Base-by-base conservation (phyloP, 2,888 invertebrate genomes). In the Lobophora halterata region DNA sequence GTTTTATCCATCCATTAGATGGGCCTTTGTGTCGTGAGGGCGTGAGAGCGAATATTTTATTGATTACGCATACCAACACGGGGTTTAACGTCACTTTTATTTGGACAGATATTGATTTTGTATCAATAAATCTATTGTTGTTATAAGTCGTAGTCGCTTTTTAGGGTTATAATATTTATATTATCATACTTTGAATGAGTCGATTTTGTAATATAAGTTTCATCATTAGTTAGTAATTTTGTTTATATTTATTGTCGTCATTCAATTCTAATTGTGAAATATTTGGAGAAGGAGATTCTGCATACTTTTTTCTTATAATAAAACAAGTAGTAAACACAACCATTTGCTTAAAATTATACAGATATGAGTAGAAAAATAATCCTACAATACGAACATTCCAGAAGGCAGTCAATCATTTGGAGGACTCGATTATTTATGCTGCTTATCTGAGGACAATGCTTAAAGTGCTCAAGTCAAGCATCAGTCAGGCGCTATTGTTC, bases 391-490 rank as follows among this genome's bases (percentile, higher is more conserved):
- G 63, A 65, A 61, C 64, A 64, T 65, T 66, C 58, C 56, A 53
- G 51, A 48, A 56, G 54, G 58, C 65, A 65, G 64, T 63, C 69
- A 66, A 67, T 78, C 73, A 74, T 61, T 64, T 61, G 61, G 61
- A 58, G 62, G 60, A 62, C 61, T 61, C 71, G 71, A 73, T 74
- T 77, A 78, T 77, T 74, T 75, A 75, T 73, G 63, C 68, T 61
- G 65, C 70, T 78, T 75, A 79, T 79, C 78, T 69, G 69, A 58
- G 71, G 69, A 79, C 79, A 81, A 80, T 76, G 75, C 69, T 53
- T 50, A 59, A 25, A 34, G 43, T 33, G 63, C 59, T 47, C 49
- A 52, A 58, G 56, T 54, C 60, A 61, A 60, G 65, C 71, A 71
- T 71, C 70, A 68, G 59, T 71, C 72, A 65, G 61, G 51, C 54